Percentiles rank a stretch among this genome's conserved stretches.
phyloP scores from a whole-genome alignment of 2,113 vertebrate genomes.

The Sphyrna mokarran region DNA sequence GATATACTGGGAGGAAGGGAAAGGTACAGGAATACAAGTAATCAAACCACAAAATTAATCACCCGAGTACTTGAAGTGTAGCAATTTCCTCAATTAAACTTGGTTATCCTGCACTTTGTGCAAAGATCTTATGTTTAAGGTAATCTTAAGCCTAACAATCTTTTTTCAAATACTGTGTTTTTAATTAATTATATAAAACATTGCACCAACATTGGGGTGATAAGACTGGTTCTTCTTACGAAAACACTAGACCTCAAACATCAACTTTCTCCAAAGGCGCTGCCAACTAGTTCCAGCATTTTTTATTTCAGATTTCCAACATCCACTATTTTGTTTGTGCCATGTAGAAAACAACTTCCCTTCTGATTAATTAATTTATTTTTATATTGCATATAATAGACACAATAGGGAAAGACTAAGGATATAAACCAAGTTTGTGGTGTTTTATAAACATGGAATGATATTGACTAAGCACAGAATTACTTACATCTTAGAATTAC shows the following conservation, averaged over 20 bases:
- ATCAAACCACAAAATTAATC: not conserved
- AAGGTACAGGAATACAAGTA: not conserved
- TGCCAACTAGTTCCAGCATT: not conserved
- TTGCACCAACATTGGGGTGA: not conserved
- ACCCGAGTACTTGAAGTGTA: not conserved
- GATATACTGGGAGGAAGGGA: not conserved
- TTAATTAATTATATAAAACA: not conserved
- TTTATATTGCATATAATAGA: not conserved
- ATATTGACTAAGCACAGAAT: not conserved
- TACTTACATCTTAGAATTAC: not conserved
- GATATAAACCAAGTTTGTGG: not conserved
- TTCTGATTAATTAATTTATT: not conserved
- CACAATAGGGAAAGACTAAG: not conserved
- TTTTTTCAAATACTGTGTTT: not conserved
- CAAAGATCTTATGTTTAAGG: not conserved
- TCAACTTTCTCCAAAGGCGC: not conserved
- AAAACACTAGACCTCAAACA: not conserved
- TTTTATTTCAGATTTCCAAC: not conserved
- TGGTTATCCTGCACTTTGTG: not conserved
- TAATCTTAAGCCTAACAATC: not conserved
- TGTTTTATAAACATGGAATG: not conserved
- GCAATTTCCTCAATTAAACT: not conserved
- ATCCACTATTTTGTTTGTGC: not conserved
- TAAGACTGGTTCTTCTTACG: not conserved
- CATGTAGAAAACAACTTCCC: not conserved